Percentiles rank a stretch among this genome's conserved stretches.
phyloP scores from a whole-genome alignment of 2,113 vertebrate species.

The Todiramphus chloris region DNA sequence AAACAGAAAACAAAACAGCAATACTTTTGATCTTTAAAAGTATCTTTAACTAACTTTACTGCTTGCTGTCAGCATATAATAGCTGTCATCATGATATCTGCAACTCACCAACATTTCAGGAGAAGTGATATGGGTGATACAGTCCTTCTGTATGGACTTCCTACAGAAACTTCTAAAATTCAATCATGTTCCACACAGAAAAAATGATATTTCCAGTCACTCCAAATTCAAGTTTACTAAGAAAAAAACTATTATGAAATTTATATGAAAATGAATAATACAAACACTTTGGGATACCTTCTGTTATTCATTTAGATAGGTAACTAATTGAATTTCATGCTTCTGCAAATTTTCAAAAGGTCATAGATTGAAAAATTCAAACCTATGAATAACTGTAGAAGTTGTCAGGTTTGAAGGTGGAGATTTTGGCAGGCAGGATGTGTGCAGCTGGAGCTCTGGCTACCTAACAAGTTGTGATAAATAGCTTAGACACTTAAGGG shows the following conservation, averaged over 20 bases:
- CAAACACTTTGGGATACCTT: not conserved
- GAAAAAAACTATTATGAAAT: not conserved
- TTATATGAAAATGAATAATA: not conserved
- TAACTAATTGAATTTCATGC: conserved; percentile 21
- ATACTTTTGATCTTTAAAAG: not conserved
- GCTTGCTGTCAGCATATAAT: not conserved
- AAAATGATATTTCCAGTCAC: not conserved
- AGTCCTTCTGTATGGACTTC: not conserved
- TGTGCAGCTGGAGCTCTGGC: not conserved
- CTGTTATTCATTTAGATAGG: not conserved
- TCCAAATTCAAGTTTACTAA: not conserved
- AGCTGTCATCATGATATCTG: not conserved
- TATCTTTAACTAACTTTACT: not conserved
- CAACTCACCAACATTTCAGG: not conserved
- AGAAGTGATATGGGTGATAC: not conserved
- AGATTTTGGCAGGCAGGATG: not conserved
- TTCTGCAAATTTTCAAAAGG: conserved; percentile 4
- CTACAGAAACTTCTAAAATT: not conserved
- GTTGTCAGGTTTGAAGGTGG: not conserved
- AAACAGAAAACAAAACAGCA: not conserved
- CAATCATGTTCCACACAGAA: not conserved
- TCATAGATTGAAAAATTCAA: conserved; percentile 10
- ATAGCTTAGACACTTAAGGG: not conserved
- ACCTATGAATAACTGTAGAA: not conserved
- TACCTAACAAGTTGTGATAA: not conserved